Base-by-base conservation (phyloP, 2,797 vertebrate species). In the Arnoldichthys spilopterus region DNA sequence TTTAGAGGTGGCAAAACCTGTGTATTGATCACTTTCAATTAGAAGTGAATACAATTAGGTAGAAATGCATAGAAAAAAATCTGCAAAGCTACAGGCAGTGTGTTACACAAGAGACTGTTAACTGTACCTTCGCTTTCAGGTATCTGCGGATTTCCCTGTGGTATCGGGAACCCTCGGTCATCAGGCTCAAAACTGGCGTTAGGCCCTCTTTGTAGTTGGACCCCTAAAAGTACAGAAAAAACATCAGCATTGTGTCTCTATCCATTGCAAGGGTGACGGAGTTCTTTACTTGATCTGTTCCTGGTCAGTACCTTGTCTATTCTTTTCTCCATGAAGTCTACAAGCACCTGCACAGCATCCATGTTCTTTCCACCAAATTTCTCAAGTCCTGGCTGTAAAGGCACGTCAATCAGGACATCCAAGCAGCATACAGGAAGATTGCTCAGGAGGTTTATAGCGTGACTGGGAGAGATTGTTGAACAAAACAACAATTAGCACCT, bases 321-420 rank as follows among this genome's bases (percentile, higher is more conserved):
- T 88, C 98, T 95, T 89, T 95, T 98, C 91, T 97, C 97, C 98
- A 99, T 98, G 89, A 99, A 99, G 88, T 90, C 94, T 83, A 99
- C 85, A 62, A 98, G 90, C 86, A 94, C 90, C 51, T 96, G 95
- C 85, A 99, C 89, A 16, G 90, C 93, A 59, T 95, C 92, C 95
- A 99, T 95, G 90, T 98, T 97, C 92, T 96, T 97, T 28, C 96
- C 96, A 47, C 95, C 93, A 79, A 97, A 96, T 77, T 91, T 88
- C 77, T 93, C 88, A 63, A 91, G 91, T 81, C 96, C 95, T 78
- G 95, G 95, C 86, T 95, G 95, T 67, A 94, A 90, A 34, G 95
- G 95, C 30, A 96, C 81, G 66, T 95, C 93, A 77, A 97, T 96
- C 66, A 99, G 93, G 83, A 96, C 96, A 79, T 98, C 96, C 93